A percentile compares a stretch with the other conserved stretches of the same genome.
Evolutionary conservation across 1,140 invertebrate species (phyloP).

Genomic region (Varroa destructor): DNA sequence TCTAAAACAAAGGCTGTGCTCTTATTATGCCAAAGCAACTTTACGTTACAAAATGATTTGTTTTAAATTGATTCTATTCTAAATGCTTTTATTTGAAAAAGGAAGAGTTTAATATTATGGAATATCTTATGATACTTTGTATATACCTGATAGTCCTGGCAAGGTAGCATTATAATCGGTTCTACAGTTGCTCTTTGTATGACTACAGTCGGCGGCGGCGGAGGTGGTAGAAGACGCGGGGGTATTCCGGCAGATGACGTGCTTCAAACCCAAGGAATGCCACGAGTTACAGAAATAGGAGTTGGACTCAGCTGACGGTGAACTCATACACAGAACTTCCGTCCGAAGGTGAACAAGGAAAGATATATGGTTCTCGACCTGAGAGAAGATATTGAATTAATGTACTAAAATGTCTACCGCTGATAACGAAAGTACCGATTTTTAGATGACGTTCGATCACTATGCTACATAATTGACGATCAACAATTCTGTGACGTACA

Average conservation of each 20-base stretch:
- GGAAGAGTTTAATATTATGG: no score
- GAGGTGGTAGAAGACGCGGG: not conserved
- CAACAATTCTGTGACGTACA: no score
- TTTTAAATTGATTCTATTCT: no score
- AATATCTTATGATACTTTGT: not conserved
- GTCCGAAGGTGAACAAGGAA: not conserved
- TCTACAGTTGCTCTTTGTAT: not conserved
- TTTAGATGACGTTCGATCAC: no score
- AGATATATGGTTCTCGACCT: not conserved
- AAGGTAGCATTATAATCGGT: not conserved
- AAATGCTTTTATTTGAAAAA: no score
- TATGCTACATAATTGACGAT: no score
- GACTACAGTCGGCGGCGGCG: not conserved
- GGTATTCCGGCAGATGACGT: not conserved
- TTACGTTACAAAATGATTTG: no score
- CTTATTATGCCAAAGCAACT: no score
- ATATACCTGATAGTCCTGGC: slow-evolving; percentile 7
- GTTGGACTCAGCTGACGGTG: not conserved
- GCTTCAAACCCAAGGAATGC: no score
- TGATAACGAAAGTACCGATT: no score
- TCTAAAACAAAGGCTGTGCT: no score
- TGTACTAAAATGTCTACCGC: no score
- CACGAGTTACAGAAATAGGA: not conserved
- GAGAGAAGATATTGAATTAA: not conserved
- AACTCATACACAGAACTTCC: slow-evolving; percentile 1